Evolutionary conservation across 2,888 invertebrate species (phyloP), one percentile per base, ranked within the genome.

Genomic region (Panzeria rudis): DNA sequence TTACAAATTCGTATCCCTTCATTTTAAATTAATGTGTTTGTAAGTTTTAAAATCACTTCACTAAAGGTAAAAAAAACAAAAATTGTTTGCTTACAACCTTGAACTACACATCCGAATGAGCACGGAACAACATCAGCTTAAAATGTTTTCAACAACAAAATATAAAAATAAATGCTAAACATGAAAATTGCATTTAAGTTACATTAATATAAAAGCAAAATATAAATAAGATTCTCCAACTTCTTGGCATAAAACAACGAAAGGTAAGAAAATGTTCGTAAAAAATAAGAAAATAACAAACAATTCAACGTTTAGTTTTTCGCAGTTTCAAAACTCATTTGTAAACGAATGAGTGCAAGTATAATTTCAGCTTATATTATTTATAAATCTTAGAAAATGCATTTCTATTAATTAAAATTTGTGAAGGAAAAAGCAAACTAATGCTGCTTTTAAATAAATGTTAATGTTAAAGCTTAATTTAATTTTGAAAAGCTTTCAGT

Each of bases 151-250:
- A 62, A 52, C 76, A 66, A 41, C 5, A 29, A 32, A 61, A 47
- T 23, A 50, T 38, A 47, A 50, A 73, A 35, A 73, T 23, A 61
- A 25, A 61, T 50, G 23, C 13, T 38, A 6, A 77, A 59, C 68
- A 77, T 56, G 54, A 38, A 56, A 77, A 68, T 47, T 77, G 68
- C 68, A 69, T 78, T 69, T 61, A 69, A 78, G 61, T 50, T 25
- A 52, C 38, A 68, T 68, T 59, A 50, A 50, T 50, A 56, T 47
- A 78, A 61, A 41, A 50, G 41, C 15, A 69, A 25, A 64, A 76
- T 9, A 54, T 13, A 23, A 35, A 17, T 7, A 52, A 41, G 54
- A 41, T 41, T 20, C 41, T 41, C 41, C 44, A 54, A 41, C 54
- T 52, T 64, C 41, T 54, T 54, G 61, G 13, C 44, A 47, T 25